These are phyloP conservation scores for Cathartes aura DNA, from an alignment of 2,113 vertebrate genomes.

Conservation along the genomic window DNA sequence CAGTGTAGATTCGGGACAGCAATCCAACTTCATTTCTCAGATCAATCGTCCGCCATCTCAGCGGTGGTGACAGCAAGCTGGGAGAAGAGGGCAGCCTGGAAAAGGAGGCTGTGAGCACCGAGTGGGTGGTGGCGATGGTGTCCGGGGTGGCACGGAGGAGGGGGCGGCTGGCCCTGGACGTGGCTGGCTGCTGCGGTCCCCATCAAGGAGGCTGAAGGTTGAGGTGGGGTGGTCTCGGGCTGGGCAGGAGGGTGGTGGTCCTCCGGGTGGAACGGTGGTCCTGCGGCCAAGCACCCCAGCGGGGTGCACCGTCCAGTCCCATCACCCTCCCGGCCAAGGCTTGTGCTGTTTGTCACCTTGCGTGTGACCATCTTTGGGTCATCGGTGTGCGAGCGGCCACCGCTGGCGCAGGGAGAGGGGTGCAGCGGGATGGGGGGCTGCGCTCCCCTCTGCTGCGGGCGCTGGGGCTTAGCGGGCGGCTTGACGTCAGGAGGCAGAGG, in stretches of 20 bases:
- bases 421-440: neutral
- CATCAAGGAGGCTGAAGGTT: neutral
- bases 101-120: constrained; percentile 47
- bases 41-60: constrained; percentile 90
- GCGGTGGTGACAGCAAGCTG: constrained; percentile 89
- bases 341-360: neutral
- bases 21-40: constrained; percentile 98
- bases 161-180: neutral
- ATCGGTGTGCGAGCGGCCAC: fast-evolving
- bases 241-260: neutral
- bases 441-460: neutral
- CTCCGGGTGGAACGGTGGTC: neutral
- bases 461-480: neutral
- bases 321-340: neutral
- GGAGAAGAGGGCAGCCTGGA: constrained; percentile 74
- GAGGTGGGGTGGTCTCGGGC: neutral
- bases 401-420: fast-evolving
- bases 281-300: fast-evolving
- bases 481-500: constrained; percentile 59
- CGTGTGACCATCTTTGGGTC: fast-evolving
- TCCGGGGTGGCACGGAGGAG: neutral
- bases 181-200: neutral
- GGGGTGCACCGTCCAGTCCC: fast-evolving
- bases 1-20: constrained; percentile 95
- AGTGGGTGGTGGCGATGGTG: neutral